These are phyloP conservation scores for Drosophila atripex DNA, from an alignment of 2,888 invertebrate species.

Conservation along the genomic window DNA sequence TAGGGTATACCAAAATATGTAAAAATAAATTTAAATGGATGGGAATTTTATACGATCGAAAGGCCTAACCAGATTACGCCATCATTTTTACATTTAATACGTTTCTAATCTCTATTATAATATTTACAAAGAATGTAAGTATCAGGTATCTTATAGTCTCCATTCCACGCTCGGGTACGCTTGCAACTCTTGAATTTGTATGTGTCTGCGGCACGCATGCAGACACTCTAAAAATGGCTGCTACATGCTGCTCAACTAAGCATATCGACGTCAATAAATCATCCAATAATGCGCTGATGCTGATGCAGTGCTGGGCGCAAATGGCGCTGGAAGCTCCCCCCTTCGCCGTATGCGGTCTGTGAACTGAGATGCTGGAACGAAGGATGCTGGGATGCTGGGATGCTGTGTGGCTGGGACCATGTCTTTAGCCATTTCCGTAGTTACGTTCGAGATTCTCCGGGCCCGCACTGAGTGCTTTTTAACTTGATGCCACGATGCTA, in stretches of 20 bases:
- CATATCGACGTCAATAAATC: constrained; percentile 84
- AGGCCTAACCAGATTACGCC: no score
- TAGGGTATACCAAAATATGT: not conserved
- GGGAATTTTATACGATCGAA: no score
- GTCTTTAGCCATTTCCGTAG: constrained; percentile 69
- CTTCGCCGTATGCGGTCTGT: constrained; percentile 16
- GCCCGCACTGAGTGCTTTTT: constrained; percentile 68
- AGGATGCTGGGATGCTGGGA: constrained; percentile 10
- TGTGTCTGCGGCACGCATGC: constrained; percentile 37
- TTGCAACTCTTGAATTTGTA: not conserved
- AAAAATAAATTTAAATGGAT: not conserved
- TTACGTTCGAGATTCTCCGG: constrained; percentile 57
- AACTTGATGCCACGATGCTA: constrained; percentile 45
- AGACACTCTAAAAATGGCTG: constrained; percentile 66
- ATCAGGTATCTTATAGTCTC: constrained; percentile 15
- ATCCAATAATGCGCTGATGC: constrained; percentile 81
- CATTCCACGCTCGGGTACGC: not conserved
- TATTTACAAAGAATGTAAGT: not conserved
- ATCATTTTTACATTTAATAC: not conserved
- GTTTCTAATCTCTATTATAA: not conserved
- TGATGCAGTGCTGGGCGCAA: constrained; percentile 52
- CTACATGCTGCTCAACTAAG: constrained; percentile 78
- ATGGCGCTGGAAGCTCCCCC: constrained; percentile 44
- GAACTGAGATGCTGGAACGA: constrained; percentile 15
- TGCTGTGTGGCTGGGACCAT: constrained; percentile 38